These are phyloP conservation scores for Carassius auratus DNA, from an alignment of 2,113 vertebrate genomes.

Conservation along the genomic window DNA sequence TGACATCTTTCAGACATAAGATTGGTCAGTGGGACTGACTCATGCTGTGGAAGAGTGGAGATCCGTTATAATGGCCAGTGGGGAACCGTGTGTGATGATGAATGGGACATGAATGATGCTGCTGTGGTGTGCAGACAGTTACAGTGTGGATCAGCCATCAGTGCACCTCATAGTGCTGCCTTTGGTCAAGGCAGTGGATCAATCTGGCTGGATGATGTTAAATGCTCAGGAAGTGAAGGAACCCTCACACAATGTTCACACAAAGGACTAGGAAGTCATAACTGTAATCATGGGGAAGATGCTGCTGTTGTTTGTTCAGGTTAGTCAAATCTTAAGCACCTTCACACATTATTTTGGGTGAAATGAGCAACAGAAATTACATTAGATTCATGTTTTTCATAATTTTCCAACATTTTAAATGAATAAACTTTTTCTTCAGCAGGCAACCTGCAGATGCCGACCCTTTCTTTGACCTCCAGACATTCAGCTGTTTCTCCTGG, in stretches of 20 bases:
- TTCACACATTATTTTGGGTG: not conserved
- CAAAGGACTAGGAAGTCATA: constrained; percentile 15
- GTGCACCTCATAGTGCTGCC: constrained; percentile 47
- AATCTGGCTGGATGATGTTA: constrained; percentile 70
- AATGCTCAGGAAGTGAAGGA: constrained; percentile 61
- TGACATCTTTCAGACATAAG: not conserved
- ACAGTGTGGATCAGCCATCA: constrained; percentile 61
- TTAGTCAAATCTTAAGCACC: constrained; percentile 44
- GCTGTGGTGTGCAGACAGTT: constrained; percentile 68
- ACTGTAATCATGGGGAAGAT: constrained; percentile 69
- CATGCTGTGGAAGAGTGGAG: constrained; percentile 71
- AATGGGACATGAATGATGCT: constrained; percentile 66
- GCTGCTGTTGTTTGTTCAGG: constrained; percentile 71
- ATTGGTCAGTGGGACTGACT: not conserved
- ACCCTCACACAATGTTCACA: constrained; percentile 60
- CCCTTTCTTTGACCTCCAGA: not conserved
- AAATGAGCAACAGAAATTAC: not conserved
- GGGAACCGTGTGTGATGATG: constrained; percentile 69
- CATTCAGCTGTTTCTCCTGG: constrained; percentile 44
- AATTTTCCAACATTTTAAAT: too few relatives aligned
- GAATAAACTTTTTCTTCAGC: constrained; percentile 22
- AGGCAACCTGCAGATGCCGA: constrained; percentile 63
- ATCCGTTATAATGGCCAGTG: constrained; percentile 57
- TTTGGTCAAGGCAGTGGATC: constrained; percentile 62
- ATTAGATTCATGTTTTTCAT: not conserved